Evolutionary conservation across 2,113 vertebrate species (phyloP).

Genomic region (Probosciger aterrimus): DNA sequence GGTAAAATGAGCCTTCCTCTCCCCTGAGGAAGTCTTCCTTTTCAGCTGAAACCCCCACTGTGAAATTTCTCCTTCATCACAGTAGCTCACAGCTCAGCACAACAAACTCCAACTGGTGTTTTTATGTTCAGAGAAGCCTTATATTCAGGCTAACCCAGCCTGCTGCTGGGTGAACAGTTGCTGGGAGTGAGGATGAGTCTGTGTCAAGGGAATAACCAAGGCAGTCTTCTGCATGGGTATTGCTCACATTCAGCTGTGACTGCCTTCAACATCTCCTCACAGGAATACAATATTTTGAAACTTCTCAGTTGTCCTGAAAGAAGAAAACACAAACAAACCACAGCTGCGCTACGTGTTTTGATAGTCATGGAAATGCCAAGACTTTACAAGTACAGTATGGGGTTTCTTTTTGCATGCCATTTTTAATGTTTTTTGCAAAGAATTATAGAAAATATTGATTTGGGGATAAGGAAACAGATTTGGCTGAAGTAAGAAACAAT

Average conservation of each 20-base stretch:
- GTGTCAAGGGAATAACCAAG: rapidly evolving
- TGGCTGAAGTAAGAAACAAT: not conserved
- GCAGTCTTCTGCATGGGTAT: rapidly evolving
- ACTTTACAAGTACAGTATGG: not conserved
- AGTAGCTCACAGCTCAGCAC: not conserved
- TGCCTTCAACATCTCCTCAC: not conserved
- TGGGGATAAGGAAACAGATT: not conserved
- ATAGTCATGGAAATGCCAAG: not conserved
- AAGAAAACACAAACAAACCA: not conserved
- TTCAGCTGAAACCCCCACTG: not conserved
- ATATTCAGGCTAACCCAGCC: not conserved
- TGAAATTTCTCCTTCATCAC: not conserved
- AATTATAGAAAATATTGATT: not conserved
- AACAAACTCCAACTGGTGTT: not conserved
- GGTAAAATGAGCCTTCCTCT: not conserved
- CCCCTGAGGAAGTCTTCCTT: not conserved
- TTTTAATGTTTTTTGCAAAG: not conserved
- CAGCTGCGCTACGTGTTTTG: not conserved
- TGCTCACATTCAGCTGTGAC: not conserved
- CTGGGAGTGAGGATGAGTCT: rapidly evolving
- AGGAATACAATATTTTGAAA: not conserved
- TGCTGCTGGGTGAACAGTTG: not conserved
- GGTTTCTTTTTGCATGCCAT: not conserved
- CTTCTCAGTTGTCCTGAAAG: not conserved
- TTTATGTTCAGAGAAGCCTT: not conserved